Percentiles rank a stretch among this genome's conserved stretches.
Evolutionary conservation across 2,797 vertebrate species (phyloP).

Genomic region (Paedocypris micromegethes): DNA sequence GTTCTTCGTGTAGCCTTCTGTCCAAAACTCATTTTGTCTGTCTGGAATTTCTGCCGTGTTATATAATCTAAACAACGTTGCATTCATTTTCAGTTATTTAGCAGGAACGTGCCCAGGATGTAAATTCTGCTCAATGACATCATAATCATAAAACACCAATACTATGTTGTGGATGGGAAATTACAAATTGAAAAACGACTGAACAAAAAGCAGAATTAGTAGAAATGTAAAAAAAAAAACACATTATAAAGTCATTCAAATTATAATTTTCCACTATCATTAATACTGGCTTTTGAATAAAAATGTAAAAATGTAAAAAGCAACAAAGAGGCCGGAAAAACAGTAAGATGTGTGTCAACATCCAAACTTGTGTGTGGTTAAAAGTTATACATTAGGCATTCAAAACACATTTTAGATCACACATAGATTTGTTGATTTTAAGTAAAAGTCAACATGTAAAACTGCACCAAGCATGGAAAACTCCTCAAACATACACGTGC

Average conservation of each 20-base stretch:
- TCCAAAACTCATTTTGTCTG: constrained; percentile 25
- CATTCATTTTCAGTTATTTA: constrained; percentile 2
- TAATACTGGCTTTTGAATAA: too few relatives aligned
- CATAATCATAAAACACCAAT: constrained; percentile 23
- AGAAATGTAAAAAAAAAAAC: neutral
- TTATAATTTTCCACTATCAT: too few relatives aligned
- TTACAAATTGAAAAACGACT: too few relatives aligned
- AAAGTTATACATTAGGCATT: too few relatives aligned
- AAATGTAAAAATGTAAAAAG: too few relatives aligned
- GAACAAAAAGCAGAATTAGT: too few relatives aligned
- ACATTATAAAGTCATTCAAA: neutral
- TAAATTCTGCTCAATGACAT: constrained; percentile 12
- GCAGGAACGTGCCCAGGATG: constrained; percentile 7
- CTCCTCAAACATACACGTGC: constrained; percentile 21
- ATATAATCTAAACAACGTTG: constrained; percentile 2
- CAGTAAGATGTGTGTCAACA: too few relatives aligned
- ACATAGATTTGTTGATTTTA: constrained; percentile 9
- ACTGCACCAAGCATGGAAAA: constrained; percentile 40
- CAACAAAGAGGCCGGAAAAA: too few relatives aligned
- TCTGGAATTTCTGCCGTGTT: constrained; percentile 19
- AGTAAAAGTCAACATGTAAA: constrained; percentile 33
- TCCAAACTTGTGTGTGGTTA: too few relatives aligned
- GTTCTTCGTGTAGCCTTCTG: constrained; percentile 7
- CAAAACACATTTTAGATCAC: neutral
- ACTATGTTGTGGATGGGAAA: constrained; percentile 9